phyloP scores from a whole-genome alignment of 2,113 vertebrate species.

The Cavia porcellus region DNA sequence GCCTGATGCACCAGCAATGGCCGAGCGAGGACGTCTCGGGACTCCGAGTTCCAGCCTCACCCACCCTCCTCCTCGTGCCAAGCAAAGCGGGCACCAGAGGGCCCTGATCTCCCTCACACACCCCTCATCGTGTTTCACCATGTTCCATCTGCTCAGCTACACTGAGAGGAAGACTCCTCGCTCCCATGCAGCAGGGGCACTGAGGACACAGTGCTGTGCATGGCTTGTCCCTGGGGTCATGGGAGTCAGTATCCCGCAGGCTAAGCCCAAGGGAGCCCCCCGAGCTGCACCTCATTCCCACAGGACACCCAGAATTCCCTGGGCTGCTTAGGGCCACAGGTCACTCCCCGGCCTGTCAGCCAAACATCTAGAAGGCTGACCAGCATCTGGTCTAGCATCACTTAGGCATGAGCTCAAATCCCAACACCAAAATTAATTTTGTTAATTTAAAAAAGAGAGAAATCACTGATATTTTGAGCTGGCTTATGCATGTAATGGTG shows the following conservation, averaged over 20 bases:
- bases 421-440: constrained; percentile 62
- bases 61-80: not conserved
- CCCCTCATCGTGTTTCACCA: not conserved
- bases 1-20: not conserved
- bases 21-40: not conserved
- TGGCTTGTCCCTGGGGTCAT: not conserved
- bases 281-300: not conserved
- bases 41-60: not conserved
- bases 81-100: not conserved
- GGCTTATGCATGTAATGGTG: not conserved
- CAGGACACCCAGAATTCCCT: fast-evolving
- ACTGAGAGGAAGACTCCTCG: not conserved
- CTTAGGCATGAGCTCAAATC: constrained; percentile 45
- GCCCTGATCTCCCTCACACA: not conserved
- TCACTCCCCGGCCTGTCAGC: not conserved
- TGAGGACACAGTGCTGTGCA: not conserved
- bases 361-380: not conserved
- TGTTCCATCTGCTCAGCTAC: not conserved
- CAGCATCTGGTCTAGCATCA: not conserved
- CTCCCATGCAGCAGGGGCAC: not conserved
- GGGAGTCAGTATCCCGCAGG: not conserved
- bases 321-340: not conserved
- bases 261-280: not conserved
- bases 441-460: not conserved
- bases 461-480: not conserved